These are phyloP conservation scores for Melanotaenia maccullochi DNA, from an alignment of 2,797 vertebrate genomes.

Conservation along the genomic window DNA sequence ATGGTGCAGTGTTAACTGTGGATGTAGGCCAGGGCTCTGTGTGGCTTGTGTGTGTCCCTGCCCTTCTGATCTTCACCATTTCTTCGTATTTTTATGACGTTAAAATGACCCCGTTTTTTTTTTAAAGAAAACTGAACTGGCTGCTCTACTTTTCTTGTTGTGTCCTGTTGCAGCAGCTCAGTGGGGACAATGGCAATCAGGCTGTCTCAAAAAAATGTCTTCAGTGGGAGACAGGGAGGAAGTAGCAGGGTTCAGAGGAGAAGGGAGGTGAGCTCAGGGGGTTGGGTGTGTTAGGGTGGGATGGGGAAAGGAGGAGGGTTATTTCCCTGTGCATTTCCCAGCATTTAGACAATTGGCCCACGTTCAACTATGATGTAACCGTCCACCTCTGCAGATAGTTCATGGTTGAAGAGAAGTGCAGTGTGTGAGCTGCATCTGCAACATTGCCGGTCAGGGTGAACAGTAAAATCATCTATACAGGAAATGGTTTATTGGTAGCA, in stretches of 20 bases:
- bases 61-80: conserved; percentile 32
- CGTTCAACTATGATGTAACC: conserved; percentile 69
- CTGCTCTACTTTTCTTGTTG: conserved; percentile 33
- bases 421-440: conserved; percentile 1
- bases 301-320: conserved; percentile 5
- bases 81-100: conserved; percentile 42
- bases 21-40: conserved; percentile 81
- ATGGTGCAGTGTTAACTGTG: conserved; percentile 73
- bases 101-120: conserved; percentile 16
- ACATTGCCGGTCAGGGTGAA: background rate
- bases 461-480: background rate
- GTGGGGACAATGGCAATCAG: conserved; percentile 9
- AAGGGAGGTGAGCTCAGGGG: background rate
- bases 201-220: conserved; percentile 19
- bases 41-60: conserved; percentile 36
- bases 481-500: background rate
- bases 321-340: conserved; percentile 41
- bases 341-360: conserved; percentile 52
- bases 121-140: conserved; percentile 3
- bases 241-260: background rate
- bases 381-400: conserved; percentile 37
- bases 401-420: conserved; percentile 23
- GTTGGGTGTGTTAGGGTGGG: conserved; percentile 5
- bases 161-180: conserved; percentile 35
- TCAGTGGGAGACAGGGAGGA: background rate